phyloP scores from a whole-genome alignment of 37 sponge, comb jelly and placozoan genomes.

The Chondrilla cf. caribensis region DNA sequence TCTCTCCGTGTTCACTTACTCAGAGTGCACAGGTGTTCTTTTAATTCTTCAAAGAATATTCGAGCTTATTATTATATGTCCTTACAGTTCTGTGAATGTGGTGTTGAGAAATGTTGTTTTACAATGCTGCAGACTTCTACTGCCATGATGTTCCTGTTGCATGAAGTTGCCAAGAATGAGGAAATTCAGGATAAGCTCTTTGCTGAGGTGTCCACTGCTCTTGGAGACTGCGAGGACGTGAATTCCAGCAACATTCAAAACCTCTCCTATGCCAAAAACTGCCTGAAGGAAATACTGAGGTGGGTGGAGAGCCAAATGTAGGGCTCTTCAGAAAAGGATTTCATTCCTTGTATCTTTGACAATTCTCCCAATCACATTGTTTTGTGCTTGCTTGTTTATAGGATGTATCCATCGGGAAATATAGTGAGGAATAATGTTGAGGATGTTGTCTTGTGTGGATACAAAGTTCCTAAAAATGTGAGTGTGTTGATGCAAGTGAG shows the following conservation, averaged over 20 bases:
- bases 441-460: conserved; percentile 37
- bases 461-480: conserved; percentile 42
- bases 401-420: conserved; percentile 41
- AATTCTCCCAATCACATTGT: too few species aligned
- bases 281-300: conserved; percentile 54
- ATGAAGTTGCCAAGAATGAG: conserved; percentile 32
- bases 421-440: conserved; percentile 14
- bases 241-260: conserved; percentile 28
- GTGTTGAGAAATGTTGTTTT: too few species aligned
- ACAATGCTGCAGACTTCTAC: conserved; percentile 40
- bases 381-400: too few species aligned
- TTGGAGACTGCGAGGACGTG: conserved; percentile 20
- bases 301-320: too few species aligned
- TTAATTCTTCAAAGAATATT: too few species aligned
- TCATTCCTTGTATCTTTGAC: too few species aligned
- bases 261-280: conserved; percentile 40
- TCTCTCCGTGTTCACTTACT: too few species aligned
- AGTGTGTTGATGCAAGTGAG: background rate
- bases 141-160: conserved; percentile 25
- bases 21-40: too few species aligned
- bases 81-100: too few species aligned
- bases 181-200: conserved; percentile 31
- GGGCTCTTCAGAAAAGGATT: too few species aligned
- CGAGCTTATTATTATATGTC: too few species aligned
- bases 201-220: conserved; percentile 8